Evolutionary conservation across 2,797 vertebrate genomes (phyloP).

Genomic region (Galaxias olidus): DNA sequence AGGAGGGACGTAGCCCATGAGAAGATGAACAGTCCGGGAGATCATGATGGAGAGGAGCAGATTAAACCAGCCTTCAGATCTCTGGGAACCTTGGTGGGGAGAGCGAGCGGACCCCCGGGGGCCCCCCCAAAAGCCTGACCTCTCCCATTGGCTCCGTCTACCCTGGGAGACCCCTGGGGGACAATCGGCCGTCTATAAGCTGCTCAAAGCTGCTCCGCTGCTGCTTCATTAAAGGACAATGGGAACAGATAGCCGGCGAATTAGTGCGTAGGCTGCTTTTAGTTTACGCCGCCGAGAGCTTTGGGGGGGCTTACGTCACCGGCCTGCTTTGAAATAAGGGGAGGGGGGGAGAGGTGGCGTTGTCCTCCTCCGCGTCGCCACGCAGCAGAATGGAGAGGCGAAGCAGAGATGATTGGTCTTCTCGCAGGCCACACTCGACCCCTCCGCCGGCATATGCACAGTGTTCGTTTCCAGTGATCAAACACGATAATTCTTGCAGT

Average conservation of each 20-base stretch:
- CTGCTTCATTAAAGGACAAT: constrained; percentile 80
- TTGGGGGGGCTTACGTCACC: constrained; percentile 59
- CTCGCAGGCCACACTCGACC: background rate
- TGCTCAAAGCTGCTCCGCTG: constrained; percentile 67
- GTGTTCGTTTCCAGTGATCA: too few species aligned
- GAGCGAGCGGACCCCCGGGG: constrained; percentile 34
- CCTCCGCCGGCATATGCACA: constrained; percentile 20
- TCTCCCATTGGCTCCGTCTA: constrained; percentile 64
- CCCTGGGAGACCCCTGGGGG: constrained; percentile 50
- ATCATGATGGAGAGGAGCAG: constrained; percentile 76
- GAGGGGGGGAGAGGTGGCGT: constrained; percentile 27
- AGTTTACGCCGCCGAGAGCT: constrained; percentile 45
- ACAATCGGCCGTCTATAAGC: constrained; percentile 66
- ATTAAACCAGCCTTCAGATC: constrained; percentile 72
- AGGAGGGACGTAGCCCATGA: constrained; percentile 62
- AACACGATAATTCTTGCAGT: constrained; percentile 19
- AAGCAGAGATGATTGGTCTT: constrained; percentile 44
- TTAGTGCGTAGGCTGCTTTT: constrained; percentile 61
- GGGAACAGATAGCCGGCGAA: constrained; percentile 62
- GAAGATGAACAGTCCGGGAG: constrained; percentile 75
- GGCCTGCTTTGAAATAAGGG: constrained; percentile 46
- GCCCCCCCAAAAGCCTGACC: constrained; percentile 65
- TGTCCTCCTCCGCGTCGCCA: constrained; percentile 29
- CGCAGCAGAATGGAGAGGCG: constrained; percentile 8
- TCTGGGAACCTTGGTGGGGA: constrained; percentile 73